phyloP scores from a whole-genome alignment of 2,113 vertebrate species.

The Crotalus tigris region DNA sequence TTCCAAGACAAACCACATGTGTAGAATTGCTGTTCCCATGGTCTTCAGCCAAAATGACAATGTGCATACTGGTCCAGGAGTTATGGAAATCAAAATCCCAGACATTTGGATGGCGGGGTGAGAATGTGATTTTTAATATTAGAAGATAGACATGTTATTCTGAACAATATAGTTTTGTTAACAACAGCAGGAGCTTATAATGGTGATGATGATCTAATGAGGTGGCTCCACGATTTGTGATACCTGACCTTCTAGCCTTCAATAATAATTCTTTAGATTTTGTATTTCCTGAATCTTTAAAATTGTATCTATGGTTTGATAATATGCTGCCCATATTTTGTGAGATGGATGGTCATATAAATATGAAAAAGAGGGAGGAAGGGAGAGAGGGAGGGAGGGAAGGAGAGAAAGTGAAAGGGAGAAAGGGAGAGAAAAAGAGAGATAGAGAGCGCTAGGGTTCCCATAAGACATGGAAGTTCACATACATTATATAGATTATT shows the following conservation, averaged over 20 bases:
- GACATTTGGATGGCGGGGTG: too few relatives aligned
- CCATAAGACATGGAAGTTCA: background rate
- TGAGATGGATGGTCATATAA: background rate
- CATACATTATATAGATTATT: conserved; percentile 1
- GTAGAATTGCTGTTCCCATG: background rate
- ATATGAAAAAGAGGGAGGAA: background rate
- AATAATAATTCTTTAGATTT: background rate
- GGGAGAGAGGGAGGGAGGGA: background rate
- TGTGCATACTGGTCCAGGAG: background rate
- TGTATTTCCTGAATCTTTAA: background rate
- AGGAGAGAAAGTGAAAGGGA: too few relatives aligned
- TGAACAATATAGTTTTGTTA: background rate
- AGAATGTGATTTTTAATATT: background rate
- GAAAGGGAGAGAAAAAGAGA: background rate
- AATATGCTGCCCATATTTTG: background rate
- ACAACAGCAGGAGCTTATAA: background rate
- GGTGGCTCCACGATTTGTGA: background rate
- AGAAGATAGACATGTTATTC: background rate
- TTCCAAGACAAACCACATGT: background rate
- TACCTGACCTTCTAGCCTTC: background rate
- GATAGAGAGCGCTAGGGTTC: conserved; percentile 12
- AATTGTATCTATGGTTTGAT: background rate
- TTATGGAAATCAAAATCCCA: background rate
- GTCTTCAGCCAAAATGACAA: background rate
- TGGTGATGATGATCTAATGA: background rate